Evolutionary conservation across 2,888 invertebrate species (phyloP).

Genomic region (Neoascia interrupta): DNA sequence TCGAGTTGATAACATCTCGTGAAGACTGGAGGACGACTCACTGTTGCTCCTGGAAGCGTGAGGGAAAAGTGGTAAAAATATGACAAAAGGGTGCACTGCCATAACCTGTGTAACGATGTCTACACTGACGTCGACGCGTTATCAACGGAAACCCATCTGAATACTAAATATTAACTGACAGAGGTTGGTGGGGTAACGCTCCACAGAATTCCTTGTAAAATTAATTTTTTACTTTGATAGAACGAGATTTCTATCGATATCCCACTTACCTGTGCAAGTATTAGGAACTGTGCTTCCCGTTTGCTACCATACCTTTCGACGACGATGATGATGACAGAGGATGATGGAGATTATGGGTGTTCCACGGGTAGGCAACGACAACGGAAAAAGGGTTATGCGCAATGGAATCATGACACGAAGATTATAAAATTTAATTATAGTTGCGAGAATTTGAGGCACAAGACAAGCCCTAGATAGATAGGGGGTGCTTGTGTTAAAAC

Average conservation of each 20-base stretch:
- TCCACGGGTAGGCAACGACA: not conserved
- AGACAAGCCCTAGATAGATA: conserved; percentile 45
- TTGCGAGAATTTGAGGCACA: conserved; percentile 20
- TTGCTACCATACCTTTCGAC: conserved; percentile 11
- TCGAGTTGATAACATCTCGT: conserved; percentile 49
- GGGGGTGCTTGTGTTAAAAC: conserved; percentile 17
- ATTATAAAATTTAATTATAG: conserved; percentile 68
- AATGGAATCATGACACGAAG: conserved; percentile 60
- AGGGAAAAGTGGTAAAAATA: conserved; percentile 15
- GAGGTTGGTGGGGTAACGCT: conserved; percentile 13
- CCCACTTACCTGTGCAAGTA: conserved; percentile 36
- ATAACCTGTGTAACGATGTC: conserved; percentile 56
- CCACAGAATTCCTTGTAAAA: conserved; percentile 45
- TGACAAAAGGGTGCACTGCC: conserved; percentile 66
- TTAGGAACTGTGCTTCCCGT: conserved; percentile 42
- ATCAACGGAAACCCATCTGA: conserved; percentile 63
- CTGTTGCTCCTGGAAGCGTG: conserved; percentile 50
- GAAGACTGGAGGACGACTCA: conserved; percentile 31
- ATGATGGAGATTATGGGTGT: conserved; percentile 49
- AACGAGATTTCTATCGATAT: conserved; percentile 51
- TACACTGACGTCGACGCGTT: conserved; percentile 63
- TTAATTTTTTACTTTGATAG: conserved; percentile 38
- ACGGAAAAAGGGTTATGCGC: conserved; percentile 31
- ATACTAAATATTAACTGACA: conserved; percentile 59
- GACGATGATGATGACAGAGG: conserved; percentile 43